Evolutionary conservation across 1,140 invertebrate species (phyloP).

Genomic region (Neodiprion fabricii): DNA sequence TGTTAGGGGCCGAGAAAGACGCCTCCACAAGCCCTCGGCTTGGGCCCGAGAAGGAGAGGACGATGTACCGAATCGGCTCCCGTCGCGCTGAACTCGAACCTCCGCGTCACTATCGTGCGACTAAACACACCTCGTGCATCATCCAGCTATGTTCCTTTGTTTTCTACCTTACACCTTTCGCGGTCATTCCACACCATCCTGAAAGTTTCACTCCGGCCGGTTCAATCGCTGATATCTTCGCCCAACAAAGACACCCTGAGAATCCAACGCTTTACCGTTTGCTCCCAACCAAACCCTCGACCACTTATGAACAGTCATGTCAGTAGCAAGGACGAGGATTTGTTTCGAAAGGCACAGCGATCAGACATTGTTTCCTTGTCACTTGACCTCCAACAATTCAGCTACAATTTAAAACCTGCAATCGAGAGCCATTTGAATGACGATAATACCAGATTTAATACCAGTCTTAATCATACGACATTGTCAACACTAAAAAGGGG

Average conservation of each 20-base stretch:
- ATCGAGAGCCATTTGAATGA: too few species aligned
- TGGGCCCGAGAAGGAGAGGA: constrained; percentile 14
- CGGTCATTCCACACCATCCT: constrained; percentile 22
- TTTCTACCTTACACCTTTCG: constrained; percentile 42
- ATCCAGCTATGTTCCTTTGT: constrained; percentile 51
- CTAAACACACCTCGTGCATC: constrained; percentile 63
- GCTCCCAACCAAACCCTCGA: neutral
- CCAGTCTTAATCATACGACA: too few species aligned
- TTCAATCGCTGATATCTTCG: constrained; percentile 35
- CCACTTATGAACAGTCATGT: neutral
- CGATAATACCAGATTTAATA: too few species aligned
- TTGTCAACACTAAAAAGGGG: too few species aligned
- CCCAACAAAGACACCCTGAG: constrained; percentile 23
- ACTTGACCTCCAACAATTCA: too few species aligned
- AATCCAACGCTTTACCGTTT: neutral
- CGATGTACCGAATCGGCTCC: constrained; percentile 52
- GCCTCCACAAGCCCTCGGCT: constrained; percentile 12
- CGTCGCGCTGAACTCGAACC: constrained; percentile 51
- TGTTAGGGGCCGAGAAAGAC: constrained; percentile 43
- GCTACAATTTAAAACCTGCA: too few species aligned
- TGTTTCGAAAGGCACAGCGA: too few species aligned
- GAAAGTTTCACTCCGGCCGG: constrained; percentile 22
- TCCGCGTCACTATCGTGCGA: constrained; percentile 57
- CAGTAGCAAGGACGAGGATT: neutral
- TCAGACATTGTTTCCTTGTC: too few species aligned